Base-by-base conservation (phyloP, 2,888 invertebrate species). In the Gisinianus flammeolus region DNA sequence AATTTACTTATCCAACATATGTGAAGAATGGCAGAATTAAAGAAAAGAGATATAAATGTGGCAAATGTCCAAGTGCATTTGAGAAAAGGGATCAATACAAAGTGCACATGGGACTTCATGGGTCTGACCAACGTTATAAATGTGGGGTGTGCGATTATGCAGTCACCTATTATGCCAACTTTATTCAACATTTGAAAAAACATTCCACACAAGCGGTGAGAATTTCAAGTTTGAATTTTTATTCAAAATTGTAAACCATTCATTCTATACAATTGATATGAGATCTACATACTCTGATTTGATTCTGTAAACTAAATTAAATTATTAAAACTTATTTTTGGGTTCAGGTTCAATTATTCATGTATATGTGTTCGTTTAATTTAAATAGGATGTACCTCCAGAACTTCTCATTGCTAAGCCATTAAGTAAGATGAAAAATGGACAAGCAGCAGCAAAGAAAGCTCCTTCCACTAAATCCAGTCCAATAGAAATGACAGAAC, bases 91-190 rank as follows among this genome's bases (percentile, higher is more conserved):
- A 93, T 85, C 94, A 95, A 86, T 95, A 93, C 87, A 92, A 93
- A 87, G 91, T 93, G 31, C 95, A 95, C 87, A 87, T 93, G 83
- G 92, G 92, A 24, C 88, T 95, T 66, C 95, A 95, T 86, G 95
- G 95, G 3, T 92, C 94, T 0, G 92, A 92, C 85, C 94, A 94
- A 87, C 90, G 92, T 80, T 95, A 93, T 86, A 92, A 91, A 84
- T 95, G 95, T 88, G 92, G 93, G 85, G 89, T 91, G 64, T 95
- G 95, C 87, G 95, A 95, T 87, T 95, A 95, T 87, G 93, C 94
- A 1, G 95, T 95, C 0, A 93, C 94, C 85, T 94, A 94, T 86
- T 93, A 93, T 85, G 94, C 94, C 24, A 93, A 94, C 86, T 93
- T 93, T 84, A 91, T 92, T 54, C 94, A 94, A 86, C 95, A 95